phyloP scores from a whole-genome alignment of 2,888 invertebrate genomes.

The Ganaspis brasiliensis region DNA sequence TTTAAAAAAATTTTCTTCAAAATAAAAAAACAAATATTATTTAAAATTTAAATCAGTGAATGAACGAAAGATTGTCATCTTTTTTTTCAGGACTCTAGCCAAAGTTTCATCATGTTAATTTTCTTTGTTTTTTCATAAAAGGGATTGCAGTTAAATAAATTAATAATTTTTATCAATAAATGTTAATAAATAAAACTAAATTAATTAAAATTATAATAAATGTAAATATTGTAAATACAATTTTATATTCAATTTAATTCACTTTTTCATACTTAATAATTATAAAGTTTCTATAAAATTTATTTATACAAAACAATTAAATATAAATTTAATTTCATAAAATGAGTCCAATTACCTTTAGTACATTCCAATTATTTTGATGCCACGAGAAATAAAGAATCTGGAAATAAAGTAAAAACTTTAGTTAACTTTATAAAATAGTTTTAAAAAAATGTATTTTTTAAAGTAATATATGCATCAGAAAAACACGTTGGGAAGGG shows the following conservation, averaged over 20 bases:
- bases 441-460: not conserved
- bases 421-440: not conserved
- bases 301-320: no score
- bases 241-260: no score
- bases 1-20: not conserved
- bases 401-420: not conserved
- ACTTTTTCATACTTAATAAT: no score
- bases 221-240: no score
- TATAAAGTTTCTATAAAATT: no score
- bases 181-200: no score
- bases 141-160: no score
- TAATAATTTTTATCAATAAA: no score
- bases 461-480: conserved; percentile 30
- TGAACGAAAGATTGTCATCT: conserved; percentile 74
- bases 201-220: no score
- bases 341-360: conserved; percentile 16
- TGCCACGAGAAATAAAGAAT: not conserved
- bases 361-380: no score
- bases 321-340: no score
- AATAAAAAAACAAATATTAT: conserved; percentile 8
- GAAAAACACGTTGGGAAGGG: conserved; percentile 63
- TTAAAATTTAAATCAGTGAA: conserved; percentile 44
- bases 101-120: conserved; percentile 72
- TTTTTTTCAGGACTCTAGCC: conserved; percentile 79
- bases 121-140: no score